Conservation (phyloP, 2,797 vertebrate species). For the Graptemys geographica region DNA sequence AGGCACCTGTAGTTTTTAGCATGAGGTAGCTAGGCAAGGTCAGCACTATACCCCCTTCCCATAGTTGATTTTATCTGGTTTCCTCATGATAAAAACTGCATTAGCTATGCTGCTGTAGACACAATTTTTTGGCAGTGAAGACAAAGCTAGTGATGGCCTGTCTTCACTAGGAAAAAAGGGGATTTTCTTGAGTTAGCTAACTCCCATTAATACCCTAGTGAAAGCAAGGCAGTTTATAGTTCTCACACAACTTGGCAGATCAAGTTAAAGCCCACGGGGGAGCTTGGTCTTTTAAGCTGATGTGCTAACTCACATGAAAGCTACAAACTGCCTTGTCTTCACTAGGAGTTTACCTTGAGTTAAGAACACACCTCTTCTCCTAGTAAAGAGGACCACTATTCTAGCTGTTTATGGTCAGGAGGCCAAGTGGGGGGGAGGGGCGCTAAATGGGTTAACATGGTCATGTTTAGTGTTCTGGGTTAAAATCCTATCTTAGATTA, state of each 20-base stretch:
- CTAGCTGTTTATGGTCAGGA: not conserved
- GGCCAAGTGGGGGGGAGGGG: not conserved
- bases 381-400: not conserved
- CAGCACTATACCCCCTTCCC: not conserved
- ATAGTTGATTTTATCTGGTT: not conserved
- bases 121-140: not conserved
- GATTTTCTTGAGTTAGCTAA: not conserved
- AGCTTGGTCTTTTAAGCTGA: not conserved
- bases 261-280: not conserved
- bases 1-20: not conserved
- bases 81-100: not conserved
- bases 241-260: not conserved
- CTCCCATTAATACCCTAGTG: not conserved
- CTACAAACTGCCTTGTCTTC: not conserved
- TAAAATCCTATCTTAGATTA: not conserved
- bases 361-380: not conserved
- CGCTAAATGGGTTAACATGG: not conserved
- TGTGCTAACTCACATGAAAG: not conserved
- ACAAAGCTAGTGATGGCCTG: not conserved
- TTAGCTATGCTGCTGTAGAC: not conserved
- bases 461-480: not conserved
- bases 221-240: not conserved
- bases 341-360: not conserved
- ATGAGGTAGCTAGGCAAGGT: not conserved
- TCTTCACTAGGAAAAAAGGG: not conserved